A percentile compares a stretch with the other conserved stretches of the same genome.
phyloP scores from a whole-genome alignment of 2,113 vertebrate species.

The Typhlomys cinereus region DNA sequence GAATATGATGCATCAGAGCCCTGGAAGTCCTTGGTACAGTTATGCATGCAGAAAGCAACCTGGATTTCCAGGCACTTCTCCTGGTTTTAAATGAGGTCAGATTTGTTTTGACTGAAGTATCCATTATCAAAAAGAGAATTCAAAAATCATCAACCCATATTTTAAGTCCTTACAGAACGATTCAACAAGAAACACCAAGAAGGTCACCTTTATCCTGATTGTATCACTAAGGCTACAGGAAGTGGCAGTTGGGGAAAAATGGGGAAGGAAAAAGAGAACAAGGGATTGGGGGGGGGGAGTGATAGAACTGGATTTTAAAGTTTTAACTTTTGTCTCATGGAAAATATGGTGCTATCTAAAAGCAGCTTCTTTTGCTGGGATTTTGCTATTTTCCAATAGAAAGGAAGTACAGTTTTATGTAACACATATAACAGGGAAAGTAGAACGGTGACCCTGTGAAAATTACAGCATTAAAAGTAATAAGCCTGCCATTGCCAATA shows the following conservation, averaged over 20 bases:
- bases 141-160: neutral
- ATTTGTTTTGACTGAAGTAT: constrained; percentile 50
- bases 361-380: constrained; percentile 4
- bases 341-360: constrained; percentile 63
- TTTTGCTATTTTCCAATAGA: constrained; percentile 55
- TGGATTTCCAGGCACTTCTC: neutral
- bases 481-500: constrained; percentile 64
- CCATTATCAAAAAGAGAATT: constrained; percentile 24
- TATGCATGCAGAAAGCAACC: neutral
- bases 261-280: neutral
- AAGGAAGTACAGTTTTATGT: constrained; percentile 62
- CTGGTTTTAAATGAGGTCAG: constrained; percentile 3
- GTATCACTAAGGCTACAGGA: neutral
- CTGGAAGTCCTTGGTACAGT: neutral
- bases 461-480: constrained; percentile 72
- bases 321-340: constrained; percentile 39
- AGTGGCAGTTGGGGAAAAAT: neutral
- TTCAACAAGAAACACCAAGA: neutral
- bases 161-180: neutral
- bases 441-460: constrained; percentile 64
- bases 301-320: neutral
- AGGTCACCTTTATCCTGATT: neutral
- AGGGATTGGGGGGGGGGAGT: neutral
- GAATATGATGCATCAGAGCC: neutral
- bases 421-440: constrained; percentile 65